Base-by-base conservation (phyloP, 2,113 vertebrate species). In the Cyprichromis sp. region DNA sequence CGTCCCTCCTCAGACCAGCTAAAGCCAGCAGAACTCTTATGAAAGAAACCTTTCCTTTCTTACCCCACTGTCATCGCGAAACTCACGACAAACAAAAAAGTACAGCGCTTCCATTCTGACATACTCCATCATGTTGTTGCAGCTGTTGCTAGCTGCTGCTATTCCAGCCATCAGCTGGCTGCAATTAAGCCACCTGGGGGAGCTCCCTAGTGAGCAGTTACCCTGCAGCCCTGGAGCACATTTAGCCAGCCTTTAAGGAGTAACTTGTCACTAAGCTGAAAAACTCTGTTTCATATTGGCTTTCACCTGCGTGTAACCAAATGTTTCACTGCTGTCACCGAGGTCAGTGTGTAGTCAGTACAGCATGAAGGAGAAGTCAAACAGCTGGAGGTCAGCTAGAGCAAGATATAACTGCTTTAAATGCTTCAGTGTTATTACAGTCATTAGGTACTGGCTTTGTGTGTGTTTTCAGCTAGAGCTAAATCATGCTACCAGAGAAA, bases 231-330 rank as follows among this genome's bases (percentile, higher is more conserved):
- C 36, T 6, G 7, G 0, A 68, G 19, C 61, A 68, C 34, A 5
- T 68, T 38, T 38, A 68, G 11, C 34, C 3, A 5, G 54, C 54
- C 61, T 68, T 38, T 68, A 0, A 38, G 31, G 31, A 66, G 34
- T 0, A 66, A 68, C 19, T 66, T 66, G 19, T 38, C 61, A 38
- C 19, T 21, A 21, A 66, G 17, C 61, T 66, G 61, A 66, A 38
- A 52, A n/a, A 12, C 24, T 78, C 16, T 34, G 9, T 31, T 50
- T 78, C 16, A 9, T 52, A 0, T 52, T 6, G 4, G 0, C 26
- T 13, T 52, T 19, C 61, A 21, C 61, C 61, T 66, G 34, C 1
- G 1, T 66, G 61, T 21, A 68, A 63, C 31, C 0, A 63, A 63
- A 68, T 66, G 61, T 66, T 66, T n/a, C 61, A 66, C 61, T n/a